Base-by-base conservation (phyloP, 2,797 vertebrate genomes). In the Oophaga sylvatica region DNA sequence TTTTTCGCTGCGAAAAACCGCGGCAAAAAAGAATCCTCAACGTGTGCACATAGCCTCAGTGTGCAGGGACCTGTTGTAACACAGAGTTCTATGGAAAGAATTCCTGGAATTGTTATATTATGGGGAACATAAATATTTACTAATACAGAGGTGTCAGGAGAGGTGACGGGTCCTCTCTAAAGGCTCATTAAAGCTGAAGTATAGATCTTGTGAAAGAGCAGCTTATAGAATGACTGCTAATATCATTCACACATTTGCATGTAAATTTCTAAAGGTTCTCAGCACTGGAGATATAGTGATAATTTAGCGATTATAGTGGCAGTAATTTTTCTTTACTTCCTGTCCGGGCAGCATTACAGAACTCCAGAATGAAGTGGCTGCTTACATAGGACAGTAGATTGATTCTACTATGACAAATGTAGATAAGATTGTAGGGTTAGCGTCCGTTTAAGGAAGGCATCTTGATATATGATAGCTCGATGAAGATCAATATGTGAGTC, bases 401-500 rank as follows among this genome's bases (percentile, higher is more conserved):
- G 41, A 77, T 26, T 56, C 11, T 7, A 2, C 45, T 56, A 26
- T 77, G 48, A 77, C 73, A 56, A 77, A 53, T 77, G 48, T 53
- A 26, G 45, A 56, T 15, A 77, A 56, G 73, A 56, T 22, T 26
- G 13, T 77, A n/a, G 22, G 22, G 73, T 48, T 45, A 13, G 19
- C 4, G 20, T 22, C 48, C 0, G 53, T 77, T 13, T 8, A 26
- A 75, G 29, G 29, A n/a, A 76, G 20, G 8, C 41, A 48, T 48
- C 20, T 22, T 53, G 20, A 22, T 48, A 48, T n/a, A 53, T 53
- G 45, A 76, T 76, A 20, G 41, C 5, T 26, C 53, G 45, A 53
- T 26, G 41, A 56, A 56, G 48, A 77, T 77, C 22, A 77, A 77
- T 77, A 53, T 26, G 9, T 48, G 71, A 75, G 73, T 56, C 73